phyloP scores from a whole-genome alignment of 2,113 vertebrate genomes.

The Osmerus mordax region DNA sequence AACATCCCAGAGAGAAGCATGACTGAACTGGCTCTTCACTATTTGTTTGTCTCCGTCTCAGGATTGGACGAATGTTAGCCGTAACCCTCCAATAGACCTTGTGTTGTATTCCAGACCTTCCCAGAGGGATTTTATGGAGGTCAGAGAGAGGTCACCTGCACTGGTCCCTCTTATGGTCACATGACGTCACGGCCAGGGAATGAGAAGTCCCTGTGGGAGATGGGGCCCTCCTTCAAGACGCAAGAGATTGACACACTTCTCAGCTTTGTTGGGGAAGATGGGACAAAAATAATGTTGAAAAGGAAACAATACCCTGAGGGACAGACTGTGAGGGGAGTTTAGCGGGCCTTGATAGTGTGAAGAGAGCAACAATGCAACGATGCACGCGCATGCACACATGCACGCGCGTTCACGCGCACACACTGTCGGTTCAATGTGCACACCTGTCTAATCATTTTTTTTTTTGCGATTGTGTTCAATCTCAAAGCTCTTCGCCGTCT shows the following conservation, averaged over 20 bases:
- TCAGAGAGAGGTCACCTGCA: background rate
- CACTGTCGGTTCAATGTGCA: too few relatives aligned
- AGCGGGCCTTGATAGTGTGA: background rate
- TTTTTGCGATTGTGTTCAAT: constrained; percentile 37
- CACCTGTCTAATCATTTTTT: constrained; percentile 16
- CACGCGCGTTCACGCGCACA: background rate
- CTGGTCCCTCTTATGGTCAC: background rate
- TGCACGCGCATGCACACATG: background rate
- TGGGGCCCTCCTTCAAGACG: background rate
- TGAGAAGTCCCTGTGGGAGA: background rate
- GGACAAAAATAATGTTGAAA: background rate
- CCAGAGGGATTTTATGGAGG: background rate
- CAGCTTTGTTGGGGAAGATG: background rate
- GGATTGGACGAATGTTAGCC: too few relatives aligned
- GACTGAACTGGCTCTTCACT: too few relatives aligned
- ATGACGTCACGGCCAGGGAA: background rate
- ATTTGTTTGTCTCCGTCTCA: too few relatives aligned
- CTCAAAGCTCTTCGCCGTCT: constrained; percentile 27
- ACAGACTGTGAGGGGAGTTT: background rate
- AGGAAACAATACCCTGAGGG: background rate
- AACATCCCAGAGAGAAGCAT: too few relatives aligned
- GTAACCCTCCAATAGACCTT: too few relatives aligned
- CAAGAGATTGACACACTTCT: constrained; percentile 5
- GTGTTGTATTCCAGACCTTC: background rate
- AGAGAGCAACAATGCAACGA: background rate